phyloP scores from a whole-genome alignment of 2,797 vertebrate genomes.

The Halcyon leucocephala region DNA sequence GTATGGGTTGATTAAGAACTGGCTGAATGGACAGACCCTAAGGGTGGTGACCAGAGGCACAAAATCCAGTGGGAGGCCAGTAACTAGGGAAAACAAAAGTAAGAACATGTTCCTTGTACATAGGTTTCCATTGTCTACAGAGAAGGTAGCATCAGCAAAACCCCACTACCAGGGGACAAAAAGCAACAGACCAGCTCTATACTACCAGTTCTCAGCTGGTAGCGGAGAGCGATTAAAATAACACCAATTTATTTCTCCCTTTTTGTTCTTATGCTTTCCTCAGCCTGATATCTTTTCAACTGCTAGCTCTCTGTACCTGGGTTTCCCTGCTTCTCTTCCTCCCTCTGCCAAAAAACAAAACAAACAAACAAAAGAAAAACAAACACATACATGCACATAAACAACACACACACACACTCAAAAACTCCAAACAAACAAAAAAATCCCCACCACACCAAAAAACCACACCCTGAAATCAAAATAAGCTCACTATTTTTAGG shows the following conservation, averaged over 20 bases:
- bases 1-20: background rate
- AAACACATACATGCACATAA: no score
- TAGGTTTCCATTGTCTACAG: background rate
- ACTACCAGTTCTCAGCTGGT: background rate
- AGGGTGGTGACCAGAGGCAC: background rate
- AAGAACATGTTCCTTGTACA: background rate
- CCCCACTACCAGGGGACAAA: background rate
- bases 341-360: background rate
- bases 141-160: background rate
- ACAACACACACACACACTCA: no score
- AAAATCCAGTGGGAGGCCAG: background rate
- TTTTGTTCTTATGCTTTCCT: background rate
- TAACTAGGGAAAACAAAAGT: background rate
- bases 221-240: background rate
- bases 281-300: background rate
- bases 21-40: background rate
- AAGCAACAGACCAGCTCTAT: background rate
- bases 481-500: background rate
- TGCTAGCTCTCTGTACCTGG: background rate
- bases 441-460: no score
- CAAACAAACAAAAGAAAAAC: no score
- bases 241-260: background rate
- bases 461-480: background rate
- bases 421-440: no score
- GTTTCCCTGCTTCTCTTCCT: background rate